Evolutionary conservation across 2,888 invertebrate genomes (phyloP).

Genomic region (Hydropsyche betteni): DNA sequence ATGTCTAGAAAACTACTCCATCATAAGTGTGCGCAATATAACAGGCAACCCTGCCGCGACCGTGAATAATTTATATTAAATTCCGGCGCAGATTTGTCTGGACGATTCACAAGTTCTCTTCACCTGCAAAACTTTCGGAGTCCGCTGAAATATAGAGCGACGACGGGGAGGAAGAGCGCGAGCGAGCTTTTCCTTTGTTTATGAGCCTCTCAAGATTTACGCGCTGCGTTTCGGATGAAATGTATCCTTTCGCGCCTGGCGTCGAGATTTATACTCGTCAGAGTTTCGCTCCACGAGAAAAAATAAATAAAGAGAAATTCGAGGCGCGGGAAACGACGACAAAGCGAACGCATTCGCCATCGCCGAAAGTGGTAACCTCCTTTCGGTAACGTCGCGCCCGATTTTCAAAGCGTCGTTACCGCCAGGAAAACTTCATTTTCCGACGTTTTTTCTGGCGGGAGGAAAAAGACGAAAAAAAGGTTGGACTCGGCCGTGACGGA

Average conservation of each 20-base stretch:
- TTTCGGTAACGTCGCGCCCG: constrained; percentile 6
- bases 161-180: constrained; percentile 14
- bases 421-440: constrained; percentile 23
- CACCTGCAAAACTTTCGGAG: not conserved
- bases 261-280: constrained; percentile 20
- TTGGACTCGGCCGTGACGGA: not conserved
- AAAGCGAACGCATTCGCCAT: constrained; percentile 7
- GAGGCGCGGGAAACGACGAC: not conserved
- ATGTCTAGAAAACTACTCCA: no score
- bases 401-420: not conserved
- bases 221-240: constrained; percentile 33
- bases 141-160: constrained; percentile 18
- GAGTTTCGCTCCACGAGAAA: not conserved
- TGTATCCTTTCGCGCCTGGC: constrained; percentile 14
- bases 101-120: constrained; percentile 12
- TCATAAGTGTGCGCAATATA: no score
- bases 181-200: constrained; percentile 35
- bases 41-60: constrained; percentile 17
- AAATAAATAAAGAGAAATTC: not conserved
- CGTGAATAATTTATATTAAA: constrained; percentile 48
- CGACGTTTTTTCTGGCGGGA: not conserved
- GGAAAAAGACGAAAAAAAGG: not conserved
- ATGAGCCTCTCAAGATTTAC: constrained; percentile 41
- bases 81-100: constrained; percentile 38
- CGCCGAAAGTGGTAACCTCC: not conserved